Evolutionary conservation across 1,140 invertebrate genomes (phyloP).

Genomic region (Bombus impatiens): DNA sequence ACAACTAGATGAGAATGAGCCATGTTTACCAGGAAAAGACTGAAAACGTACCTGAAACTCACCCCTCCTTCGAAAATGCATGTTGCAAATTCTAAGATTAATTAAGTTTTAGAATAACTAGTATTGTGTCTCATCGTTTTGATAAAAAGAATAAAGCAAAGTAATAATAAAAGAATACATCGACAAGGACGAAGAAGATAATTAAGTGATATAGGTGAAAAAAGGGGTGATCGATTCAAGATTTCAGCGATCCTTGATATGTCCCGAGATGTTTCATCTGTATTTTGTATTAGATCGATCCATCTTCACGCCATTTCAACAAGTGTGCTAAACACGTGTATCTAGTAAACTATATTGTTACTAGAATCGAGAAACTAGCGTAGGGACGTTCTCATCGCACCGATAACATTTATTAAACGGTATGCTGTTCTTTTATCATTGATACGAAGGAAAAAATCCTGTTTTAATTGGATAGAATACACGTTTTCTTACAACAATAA

Average conservation of each 20-base stretch:
- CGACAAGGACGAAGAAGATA: constrained; percentile 5
- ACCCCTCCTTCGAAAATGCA: constrained; percentile 18
- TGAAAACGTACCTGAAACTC: constrained; percentile 73
- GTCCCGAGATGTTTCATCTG: constrained; percentile 31
- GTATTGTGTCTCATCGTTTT: constrained; percentile 14
- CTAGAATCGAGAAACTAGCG: constrained; percentile 13
- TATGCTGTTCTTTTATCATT: neutral
- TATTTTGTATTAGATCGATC: constrained; percentile 31
- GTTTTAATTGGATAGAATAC: neutral
- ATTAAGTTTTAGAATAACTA: constrained; percentile 12
- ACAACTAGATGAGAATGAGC: constrained; percentile 23
- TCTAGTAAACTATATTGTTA: neutral
- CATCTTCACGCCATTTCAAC: constrained; percentile 1
- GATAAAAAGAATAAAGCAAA: constrained; percentile 13
- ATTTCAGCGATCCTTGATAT: constrained; percentile 36
- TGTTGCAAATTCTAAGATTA: constrained; percentile 9
- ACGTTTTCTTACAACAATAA: neutral
- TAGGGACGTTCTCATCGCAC: neutral
- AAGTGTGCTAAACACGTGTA: neutral
- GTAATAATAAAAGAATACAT: constrained; percentile 1
- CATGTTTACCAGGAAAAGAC: constrained; percentile 70
- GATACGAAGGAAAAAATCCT: neutral
- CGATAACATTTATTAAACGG: neutral
- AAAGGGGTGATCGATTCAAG: constrained; percentile 31
- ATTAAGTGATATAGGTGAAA: neutral